Base-by-base conservation (phyloP, 1,140 invertebrate genomes). In the Eumaeus atala region DNA sequence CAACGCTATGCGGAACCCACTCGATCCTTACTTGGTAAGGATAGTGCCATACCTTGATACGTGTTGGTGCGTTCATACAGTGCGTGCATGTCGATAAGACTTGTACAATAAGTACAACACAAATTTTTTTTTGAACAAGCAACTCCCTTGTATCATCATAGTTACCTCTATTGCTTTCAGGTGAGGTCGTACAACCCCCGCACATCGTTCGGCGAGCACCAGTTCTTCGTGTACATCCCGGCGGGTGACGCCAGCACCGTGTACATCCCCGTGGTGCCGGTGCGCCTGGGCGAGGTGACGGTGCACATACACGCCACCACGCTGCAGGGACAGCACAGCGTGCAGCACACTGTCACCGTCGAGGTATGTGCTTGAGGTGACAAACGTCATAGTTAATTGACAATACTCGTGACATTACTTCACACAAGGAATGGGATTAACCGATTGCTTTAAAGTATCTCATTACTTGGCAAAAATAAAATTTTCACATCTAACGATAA, bases 81-180 rank as follows among this genome's bases (percentile, higher is more conserved):
- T 98, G 97, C 75, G 95, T 99, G 9, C 94, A 97, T 63, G 96
- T 99, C 1, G 96, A 97, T 77, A 92, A 95, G 63, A 92, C 95
- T 75, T 96, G 97, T 48, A 93, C 94, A 56, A 95, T 94, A 44
- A 90, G 90, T 72, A 37, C 17, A 11, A 7, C 28, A 9, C 10
- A n/a, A n/a, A n/a, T n/a, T n/a, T n/a, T n/a, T n/a, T n/a, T n/a
- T n/a, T n/a, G n/a, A n/a, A n/a, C n/a, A n/a, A n/a, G n/a, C n/a
- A n/a, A n/a, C n/a, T n/a, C n/a, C n/a, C n/a, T n/a, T n/a, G n/a
- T n/a, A n/a, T n/a, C n/a, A n/a, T n/a, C n/a, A n/a, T n/a, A n/a
- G n/a, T n/a, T n/a, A n/a, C n/a, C 21, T 28, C 21, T 28, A 28
- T 28, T 28, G 2, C 2, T 28, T 28, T 9, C 51, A 88, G 87